Conservation (phyloP, 2,113 vertebrate species). For the Pagrus major region DNA sequence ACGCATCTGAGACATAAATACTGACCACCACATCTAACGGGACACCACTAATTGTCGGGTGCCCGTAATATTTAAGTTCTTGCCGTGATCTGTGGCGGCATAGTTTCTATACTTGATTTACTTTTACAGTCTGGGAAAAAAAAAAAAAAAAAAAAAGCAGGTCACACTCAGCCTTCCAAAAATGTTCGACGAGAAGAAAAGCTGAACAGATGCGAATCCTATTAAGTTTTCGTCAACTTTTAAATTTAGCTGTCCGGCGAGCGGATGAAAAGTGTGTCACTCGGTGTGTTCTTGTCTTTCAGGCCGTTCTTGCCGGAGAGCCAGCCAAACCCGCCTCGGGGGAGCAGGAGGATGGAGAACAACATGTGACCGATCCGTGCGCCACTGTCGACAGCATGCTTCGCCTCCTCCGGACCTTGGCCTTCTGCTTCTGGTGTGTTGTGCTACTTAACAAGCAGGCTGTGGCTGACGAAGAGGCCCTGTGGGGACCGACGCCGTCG, state of each 20-base stretch:
- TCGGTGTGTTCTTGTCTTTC: slow-evolving; percentile 65
- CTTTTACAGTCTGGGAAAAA: slow-evolving; percentile 8
- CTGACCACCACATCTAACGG: slow-evolving; percentile 60
- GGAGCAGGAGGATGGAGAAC: slow-evolving; percentile 68
- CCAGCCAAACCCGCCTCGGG: slow-evolving; percentile 44
- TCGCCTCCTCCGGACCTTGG: slow-evolving; percentile 67
- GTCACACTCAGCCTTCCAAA: slow-evolving; percentile 38
- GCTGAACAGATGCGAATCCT: slow-evolving; percentile 34
- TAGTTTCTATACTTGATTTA: slow-evolving; percentile 42
- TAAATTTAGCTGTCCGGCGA: slow-evolving; percentile 24
- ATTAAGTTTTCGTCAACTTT: slow-evolving; percentile 31
- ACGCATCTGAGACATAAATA: slow-evolving; percentile 63
- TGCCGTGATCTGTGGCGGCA: slow-evolving; percentile 63
- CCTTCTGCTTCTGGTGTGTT: slow-evolving; percentile 73
- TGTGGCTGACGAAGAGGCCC: slow-evolving; percentile 70
- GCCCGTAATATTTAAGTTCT: slow-evolving; percentile 41
- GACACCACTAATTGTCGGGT: slow-evolving; percentile 67
- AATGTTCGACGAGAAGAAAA: slow-evolving; percentile 35
- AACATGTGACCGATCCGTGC: slow-evolving; percentile 77
- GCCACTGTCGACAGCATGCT: slow-evolving; percentile 80
- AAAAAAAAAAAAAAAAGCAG: slow-evolving; percentile 51
- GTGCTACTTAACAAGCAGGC: slow-evolving; percentile 60
- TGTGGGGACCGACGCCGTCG: slow-evolving; percentile 44
- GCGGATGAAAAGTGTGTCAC: slow-evolving; percentile 62
- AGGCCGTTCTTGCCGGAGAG: slow-evolving; percentile 64